Evolutionary conservation across 2,113 vertebrate genomes (phyloP).

Genomic region (Phalacrocorax brasilianus): DNA sequence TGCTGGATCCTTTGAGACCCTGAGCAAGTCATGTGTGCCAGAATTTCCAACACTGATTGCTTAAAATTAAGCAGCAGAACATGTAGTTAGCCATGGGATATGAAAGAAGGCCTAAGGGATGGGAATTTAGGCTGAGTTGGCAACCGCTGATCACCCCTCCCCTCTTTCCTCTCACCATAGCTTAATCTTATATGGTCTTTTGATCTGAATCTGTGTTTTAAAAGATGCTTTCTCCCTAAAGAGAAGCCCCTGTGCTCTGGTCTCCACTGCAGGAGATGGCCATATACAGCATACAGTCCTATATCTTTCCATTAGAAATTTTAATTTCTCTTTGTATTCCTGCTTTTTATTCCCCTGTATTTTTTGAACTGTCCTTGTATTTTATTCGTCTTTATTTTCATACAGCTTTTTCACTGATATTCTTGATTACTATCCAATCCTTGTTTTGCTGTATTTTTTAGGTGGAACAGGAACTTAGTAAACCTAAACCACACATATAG

Average conservation of each 20-base stretch:
- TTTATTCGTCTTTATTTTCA: background rate
- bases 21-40: background rate
- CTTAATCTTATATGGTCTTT: background rate
- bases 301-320: background rate
- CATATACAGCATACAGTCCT: background rate
- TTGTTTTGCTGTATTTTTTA: background rate
- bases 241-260: background rate
- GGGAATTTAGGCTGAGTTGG: background rate
- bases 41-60: background rate
- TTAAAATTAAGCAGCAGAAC: background rate
- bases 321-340: background rate
- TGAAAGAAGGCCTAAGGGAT: background rate
- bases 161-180: background rate
- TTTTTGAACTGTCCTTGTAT: background rate
- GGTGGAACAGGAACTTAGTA: background rate
- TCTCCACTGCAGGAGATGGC: background rate
- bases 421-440: background rate
- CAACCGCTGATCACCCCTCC: background rate
- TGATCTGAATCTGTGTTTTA: background rate
- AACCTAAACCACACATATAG: background rate
- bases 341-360: background rate
- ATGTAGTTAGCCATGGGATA: background rate
- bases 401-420: background rate
- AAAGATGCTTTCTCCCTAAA: background rate
- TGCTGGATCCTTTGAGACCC: background rate